Base-by-base conservation (phyloP, 2,888 invertebrate genomes). In the Drosophila atripex region DNA sequence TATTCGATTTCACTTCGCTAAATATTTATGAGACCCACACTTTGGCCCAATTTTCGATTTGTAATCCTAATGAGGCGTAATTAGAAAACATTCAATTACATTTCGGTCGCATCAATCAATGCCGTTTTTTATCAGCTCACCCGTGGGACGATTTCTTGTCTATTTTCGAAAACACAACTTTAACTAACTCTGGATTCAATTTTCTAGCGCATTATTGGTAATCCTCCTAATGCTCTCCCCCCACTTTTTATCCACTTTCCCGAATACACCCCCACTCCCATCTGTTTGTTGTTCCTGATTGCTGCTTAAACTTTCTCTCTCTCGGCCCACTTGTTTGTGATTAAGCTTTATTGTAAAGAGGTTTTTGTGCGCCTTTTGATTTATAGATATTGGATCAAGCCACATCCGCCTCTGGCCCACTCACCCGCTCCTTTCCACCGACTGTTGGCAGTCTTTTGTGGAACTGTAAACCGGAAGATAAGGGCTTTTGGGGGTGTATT, bases 11-110 rank as follows among this genome's bases (percentile, higher is more conserved):
- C 66, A 69, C 63, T 78, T 68, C 39, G 74, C 74, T 78, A 71
- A 83, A 83, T 83, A 83, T 83, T 78, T 78, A 83, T 83, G 73
- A 66, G 74, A 35, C 28, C 12, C 16, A 12, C 46, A 35, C 49
- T 45, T 39, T 21, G 14, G 11, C 30, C 51, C n/a, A 35, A 6
- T n/a, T 35, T 16, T 46, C 49, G 18, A 59, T 63, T 78, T 78
- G 71, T 77, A 71, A 73, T 59, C 60, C 76, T 76, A 84, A 83
- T 84, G 85, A 84, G 82, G 73, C 82, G 66, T 75, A 82, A 85
- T 83, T 85, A 82, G 74, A 77, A 83, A 78, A 78, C 80, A 80
- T 80, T 71, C 71, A 71, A 80, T 80, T 77, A 47, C 54, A 53
- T 63, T 70, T 66, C 50, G 46, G 32, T 64, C 63, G 50, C 73